Evolutionary conservation across 2,888 invertebrate genomes (phyloP).

Genomic region (Pyrochroa serraticornis): DNA sequence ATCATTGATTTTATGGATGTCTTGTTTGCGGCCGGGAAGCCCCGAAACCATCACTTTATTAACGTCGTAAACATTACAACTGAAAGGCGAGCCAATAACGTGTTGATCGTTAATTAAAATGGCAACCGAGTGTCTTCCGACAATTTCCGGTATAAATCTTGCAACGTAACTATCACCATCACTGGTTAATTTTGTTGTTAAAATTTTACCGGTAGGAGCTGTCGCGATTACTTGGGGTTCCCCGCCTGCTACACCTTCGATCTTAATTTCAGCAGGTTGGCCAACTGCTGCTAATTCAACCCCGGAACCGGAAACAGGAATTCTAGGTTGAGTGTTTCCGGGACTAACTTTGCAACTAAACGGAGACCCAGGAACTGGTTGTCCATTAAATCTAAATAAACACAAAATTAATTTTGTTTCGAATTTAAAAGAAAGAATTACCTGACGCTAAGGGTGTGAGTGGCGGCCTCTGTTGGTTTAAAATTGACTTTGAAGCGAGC

Average conservation of each 20-base stretch:
- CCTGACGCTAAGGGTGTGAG: constrained; percentile 89
- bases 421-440: constrained; percentile 45
- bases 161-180: constrained; percentile 75
- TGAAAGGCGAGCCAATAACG: constrained; percentile 90
- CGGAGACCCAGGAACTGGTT: constrained; percentile 88
- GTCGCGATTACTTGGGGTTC: constrained; percentile 77
- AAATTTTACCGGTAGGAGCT: constrained; percentile 82
- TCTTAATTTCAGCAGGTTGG: constrained; percentile 65
- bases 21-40: constrained; percentile 56
- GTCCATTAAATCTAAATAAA: constrained; percentile 68
- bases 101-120: constrained; percentile 83
- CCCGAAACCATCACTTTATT: constrained; percentile 77
- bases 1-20: constrained; percentile 48
- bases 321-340: constrained; percentile 67
- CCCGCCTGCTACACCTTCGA: constrained; percentile 65
- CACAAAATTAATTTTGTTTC: neutral
- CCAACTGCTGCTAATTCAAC: constrained; percentile 74
- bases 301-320: constrained; percentile 69
- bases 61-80: constrained; percentile 93
- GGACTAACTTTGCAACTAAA: constrained; percentile 83
- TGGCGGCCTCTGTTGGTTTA: constrained; percentile 91
- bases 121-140: constrained; percentile 85
- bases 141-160: constrained; percentile 82
- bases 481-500: constrained; percentile 94
- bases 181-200: constrained; percentile 74